These are phyloP conservation scores for Aselliscus stoliczkanus DNA, from an alignment of 2,797 vertebrate genomes.

Conservation along the genomic window DNA sequence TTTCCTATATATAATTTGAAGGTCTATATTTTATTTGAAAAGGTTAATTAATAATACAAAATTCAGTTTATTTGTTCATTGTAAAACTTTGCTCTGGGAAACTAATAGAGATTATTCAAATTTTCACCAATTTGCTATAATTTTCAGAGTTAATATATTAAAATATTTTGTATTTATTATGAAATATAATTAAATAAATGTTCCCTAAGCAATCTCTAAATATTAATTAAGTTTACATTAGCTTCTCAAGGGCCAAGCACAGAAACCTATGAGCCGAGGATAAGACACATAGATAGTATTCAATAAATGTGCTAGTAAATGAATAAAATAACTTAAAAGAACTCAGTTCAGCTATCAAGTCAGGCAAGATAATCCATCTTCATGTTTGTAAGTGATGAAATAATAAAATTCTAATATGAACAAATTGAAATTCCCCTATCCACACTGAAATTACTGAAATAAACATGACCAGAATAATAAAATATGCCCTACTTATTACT, in stretches of 20 bases:
- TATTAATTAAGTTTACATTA: not conserved
- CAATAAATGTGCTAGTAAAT: not conserved
- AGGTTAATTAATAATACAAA: not conserved
- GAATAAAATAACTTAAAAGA: not conserved
- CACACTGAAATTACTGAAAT: not conserved
- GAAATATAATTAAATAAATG: not conserved
- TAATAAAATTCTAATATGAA: not conserved
- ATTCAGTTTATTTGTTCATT: not conserved
- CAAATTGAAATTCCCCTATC: not conserved
- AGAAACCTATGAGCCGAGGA: not conserved
- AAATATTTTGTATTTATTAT: slow-evolving; percentile 13
- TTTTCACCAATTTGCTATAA: not conserved
- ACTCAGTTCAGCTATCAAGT: not conserved
- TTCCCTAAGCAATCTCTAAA: not conserved
- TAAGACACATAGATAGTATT: not conserved
- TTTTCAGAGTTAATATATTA: not conserved
- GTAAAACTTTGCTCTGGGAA: not conserved
- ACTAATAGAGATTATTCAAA: not conserved
- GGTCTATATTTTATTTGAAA: slow-evolving; percentile 5
- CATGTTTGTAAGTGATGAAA: not conserved
- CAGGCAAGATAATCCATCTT: not conserved
- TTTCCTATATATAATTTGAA: not conserved
- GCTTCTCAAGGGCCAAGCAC: not conserved
- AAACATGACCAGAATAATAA: not conserved
- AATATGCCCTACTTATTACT: not conserved